These are phyloP conservation scores for Scaptomyza tumidula DNA, from an alignment of 2,888 invertebrate genomes.

Conservation along the genomic window DNA sequence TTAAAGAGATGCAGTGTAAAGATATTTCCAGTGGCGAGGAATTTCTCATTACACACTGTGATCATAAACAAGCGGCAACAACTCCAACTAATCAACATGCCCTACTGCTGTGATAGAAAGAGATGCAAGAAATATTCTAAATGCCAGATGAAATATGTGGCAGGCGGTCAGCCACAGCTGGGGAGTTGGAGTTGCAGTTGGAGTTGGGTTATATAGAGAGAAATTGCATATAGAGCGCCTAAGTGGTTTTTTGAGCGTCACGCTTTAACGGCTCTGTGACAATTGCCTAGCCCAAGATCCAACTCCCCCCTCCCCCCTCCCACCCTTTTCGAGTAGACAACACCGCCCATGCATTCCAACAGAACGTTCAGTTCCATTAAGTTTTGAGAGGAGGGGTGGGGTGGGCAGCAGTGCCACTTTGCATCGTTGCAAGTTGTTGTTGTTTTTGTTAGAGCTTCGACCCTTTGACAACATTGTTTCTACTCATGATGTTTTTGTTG, in stretches of 20 bases:
- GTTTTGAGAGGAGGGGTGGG: not conserved
- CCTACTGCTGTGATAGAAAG: not conserved
- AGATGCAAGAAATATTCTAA: constrained; percentile 11
- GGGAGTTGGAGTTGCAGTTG: constrained; percentile 16
- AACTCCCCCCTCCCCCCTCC: not conserved
- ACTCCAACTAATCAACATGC: constrained; percentile 58
- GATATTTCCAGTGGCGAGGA: constrained; percentile 22
- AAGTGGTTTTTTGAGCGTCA: constrained; percentile 56
- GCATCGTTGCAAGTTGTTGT: constrained; percentile 29
- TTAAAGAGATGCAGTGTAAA: not conserved
- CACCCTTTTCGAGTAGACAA: not conserved
- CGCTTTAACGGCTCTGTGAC: constrained; percentile 57
- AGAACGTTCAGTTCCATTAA: constrained; percentile 30
- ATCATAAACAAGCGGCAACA: constrained; percentile 34
- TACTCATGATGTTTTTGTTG: constrained; percentile 32
- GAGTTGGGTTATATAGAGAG: constrained; percentile 3
- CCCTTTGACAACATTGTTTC: constrained; percentile 62
- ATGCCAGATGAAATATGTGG: constrained; percentile 58
- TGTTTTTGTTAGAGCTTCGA: constrained; percentile 25
- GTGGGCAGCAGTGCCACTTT: constrained; percentile 29
- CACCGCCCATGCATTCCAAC: constrained; percentile 22
- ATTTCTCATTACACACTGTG: constrained; percentile 45
- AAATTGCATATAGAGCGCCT: constrained; percentile 33
- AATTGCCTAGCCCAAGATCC: constrained; percentile 27
- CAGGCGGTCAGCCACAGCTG: constrained; percentile 63